Conservation (phyloP, 2,888 invertebrate genomes). For the Ctenicera cuprea region DNA sequence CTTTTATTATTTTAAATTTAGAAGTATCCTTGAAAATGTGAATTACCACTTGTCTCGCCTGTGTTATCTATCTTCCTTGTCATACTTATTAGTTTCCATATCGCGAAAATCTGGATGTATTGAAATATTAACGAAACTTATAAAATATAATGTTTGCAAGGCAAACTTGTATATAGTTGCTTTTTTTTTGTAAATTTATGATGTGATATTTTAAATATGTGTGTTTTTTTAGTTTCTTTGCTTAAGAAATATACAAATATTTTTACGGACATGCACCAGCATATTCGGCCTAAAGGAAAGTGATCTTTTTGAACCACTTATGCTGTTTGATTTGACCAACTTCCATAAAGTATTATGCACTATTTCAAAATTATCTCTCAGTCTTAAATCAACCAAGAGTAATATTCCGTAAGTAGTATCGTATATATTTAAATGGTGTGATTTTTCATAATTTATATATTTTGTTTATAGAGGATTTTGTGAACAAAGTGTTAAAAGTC, state of each 20-base stretch:
- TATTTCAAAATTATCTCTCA: slow-evolving; percentile 90
- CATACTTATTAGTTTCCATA: too few relatives aligned
- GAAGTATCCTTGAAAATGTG: too few relatives aligned
- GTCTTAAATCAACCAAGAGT: slow-evolving; percentile 80
- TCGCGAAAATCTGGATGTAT: too few relatives aligned
- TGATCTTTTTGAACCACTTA: slow-evolving; percentile 95
- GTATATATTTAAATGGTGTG: background rate
- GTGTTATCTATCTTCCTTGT: too few relatives aligned
- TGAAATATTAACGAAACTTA: too few relatives aligned
- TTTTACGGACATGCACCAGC: slow-evolving; percentile 90
- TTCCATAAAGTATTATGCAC: slow-evolving; percentile 96
- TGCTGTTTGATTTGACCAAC: slow-evolving; percentile 96
- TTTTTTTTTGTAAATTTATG: too few relatives aligned
- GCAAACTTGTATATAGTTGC: too few relatives aligned
- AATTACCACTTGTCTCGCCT: too few relatives aligned
- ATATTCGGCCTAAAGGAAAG: slow-evolving; percentile 88
- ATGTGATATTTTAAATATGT: too few relatives aligned
- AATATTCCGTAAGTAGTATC: slow-evolving; percentile 83
- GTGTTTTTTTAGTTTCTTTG: slow-evolving; percentile 87
- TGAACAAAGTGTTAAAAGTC: slow-evolving; percentile 79
- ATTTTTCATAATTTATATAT: background rate
- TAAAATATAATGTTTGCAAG: too few relatives aligned
- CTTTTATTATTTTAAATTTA: too few relatives aligned
- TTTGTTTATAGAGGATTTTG: slow-evolving; percentile 84
- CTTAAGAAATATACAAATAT: slow-evolving; percentile 95